Evolutionary conservation across 1,140 invertebrate species (phyloP), one percentile per base, ranked within the genome.

Genomic region (Anagrus nilaparvatae): DNA sequence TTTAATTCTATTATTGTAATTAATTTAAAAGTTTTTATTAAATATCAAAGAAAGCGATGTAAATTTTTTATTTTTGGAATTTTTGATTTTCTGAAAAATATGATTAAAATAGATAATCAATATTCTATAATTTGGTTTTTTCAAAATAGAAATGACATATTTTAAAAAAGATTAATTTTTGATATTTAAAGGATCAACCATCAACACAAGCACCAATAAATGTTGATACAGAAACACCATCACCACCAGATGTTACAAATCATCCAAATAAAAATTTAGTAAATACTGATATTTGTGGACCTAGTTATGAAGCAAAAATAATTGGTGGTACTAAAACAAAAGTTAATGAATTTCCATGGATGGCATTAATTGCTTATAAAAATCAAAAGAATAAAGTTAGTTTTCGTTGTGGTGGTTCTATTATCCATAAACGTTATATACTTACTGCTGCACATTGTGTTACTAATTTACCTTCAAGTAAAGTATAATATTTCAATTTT

Each of bases 371-470:
- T 6, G 60, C 65, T 0, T 79, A 79, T 37, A 47, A 65, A 16
- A 65, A 58, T 42, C 18, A 17, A 43, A 69, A 47, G 32, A 47
- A 48, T 4, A 61, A 58, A 17, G 54, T 55, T 1, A 67, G 71
- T 48, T 75, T 76, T 41, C 66, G 68, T 40, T 84, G 81, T 50
- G 80, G 77, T 1, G 81, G 79, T 4, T 65, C 78, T 0, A 51
- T 83, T 2, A 81, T 84, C 40, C 76, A 70, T 30, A 58, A 73
- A 27, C 63, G 75, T 49, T 81, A 82, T 49, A 69, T 84, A 23
- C 56, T 84, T 12, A 84, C 80, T 1, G 81, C 81, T 2, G 81
- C 79, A 1, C 81, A 83, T 49, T 83, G 79, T 39, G 68, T 83
- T 6, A 69, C 67, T 3, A 54, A 60, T 7, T 49, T 77, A 17